A percentile compares a stretch with the other conserved stretches of the same genome.
Evolutionary conservation across 2,113 vertebrate genomes (phyloP).

Genomic region (Amphiprion ocellaris): DNA sequence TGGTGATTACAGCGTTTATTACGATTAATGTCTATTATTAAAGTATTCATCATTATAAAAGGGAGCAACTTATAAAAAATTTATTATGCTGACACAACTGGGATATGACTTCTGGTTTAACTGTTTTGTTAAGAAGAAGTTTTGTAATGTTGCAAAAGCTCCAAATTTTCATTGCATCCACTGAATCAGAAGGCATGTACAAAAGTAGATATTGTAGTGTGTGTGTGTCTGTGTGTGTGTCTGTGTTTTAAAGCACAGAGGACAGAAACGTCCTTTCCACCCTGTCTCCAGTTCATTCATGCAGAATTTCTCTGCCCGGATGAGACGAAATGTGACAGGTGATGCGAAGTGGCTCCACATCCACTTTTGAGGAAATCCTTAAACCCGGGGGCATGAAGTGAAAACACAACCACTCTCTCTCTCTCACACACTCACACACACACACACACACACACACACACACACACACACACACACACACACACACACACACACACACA

Average conservation of each 20-base stretch:
- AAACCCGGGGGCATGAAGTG: conserved; percentile 38
- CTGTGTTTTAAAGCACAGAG: conserved; percentile 1
- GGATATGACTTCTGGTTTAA: too few species aligned
- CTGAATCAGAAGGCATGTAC: conserved; percentile 27
- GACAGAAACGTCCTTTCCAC: background rate
- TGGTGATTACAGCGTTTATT: background rate
- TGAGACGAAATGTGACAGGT: conserved; percentile 66
- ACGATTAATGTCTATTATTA: background rate
- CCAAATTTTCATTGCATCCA: conserved; percentile 3
- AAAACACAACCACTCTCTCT: conserved; percentile 39
- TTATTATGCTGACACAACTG: too few species aligned
- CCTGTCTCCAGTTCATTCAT: conserved; percentile 38
- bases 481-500: conserved; percentile 6
- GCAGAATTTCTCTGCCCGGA: conserved; percentile 46
- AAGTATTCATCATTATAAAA: too few species aligned
- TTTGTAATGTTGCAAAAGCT: background rate
- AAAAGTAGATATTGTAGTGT: conserved; percentile 37
- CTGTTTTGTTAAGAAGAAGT: too few species aligned
- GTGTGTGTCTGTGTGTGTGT: conserved; percentile 9
- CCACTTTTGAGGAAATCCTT: conserved; percentile 61
- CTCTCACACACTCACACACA: conserved; percentile 20
- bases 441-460: too few species aligned
- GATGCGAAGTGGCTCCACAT: conserved; percentile 67
- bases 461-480: too few species aligned
- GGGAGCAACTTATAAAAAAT: too few species aligned